Evolutionary conservation across 2,797 vertebrate species (phyloP), one percentile per base, ranked within the genome.

Genomic region (Nannoperca obscura): DNA sequence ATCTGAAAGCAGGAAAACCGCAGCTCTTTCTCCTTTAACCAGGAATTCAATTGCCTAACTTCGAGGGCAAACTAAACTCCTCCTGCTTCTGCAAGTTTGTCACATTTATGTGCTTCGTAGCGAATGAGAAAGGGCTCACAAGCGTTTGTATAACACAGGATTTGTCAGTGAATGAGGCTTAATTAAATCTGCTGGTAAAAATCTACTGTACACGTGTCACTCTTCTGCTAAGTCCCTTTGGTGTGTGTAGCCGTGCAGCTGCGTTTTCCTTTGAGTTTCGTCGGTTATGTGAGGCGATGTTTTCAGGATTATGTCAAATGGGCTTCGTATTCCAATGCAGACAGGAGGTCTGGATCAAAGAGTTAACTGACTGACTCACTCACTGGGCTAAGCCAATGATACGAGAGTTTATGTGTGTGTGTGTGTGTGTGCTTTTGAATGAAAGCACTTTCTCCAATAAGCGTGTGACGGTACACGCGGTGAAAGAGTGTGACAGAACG

Each of bases 141-240:
- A 52, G 59, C 71, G 62, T 92, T 91, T 87, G 83, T 86, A 74
- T 80, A 81, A 89, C 81, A 76, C 86, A 71, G 84, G 85, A 89
- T 91, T 86, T 86, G 76, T 59, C 46, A 46, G 55, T 82, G 86
- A 92, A 92, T 89, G 71, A 86, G 70, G 72, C 79, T 92, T 92
- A 91, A 93, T 93, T 93, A 92, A 91, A 92, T 93, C 88, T 88
- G 84, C 78, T 76, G 14, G 38, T 88, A 82, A 89, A 87, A 84
- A 81, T 81, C 62, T 42, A 88, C 77, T 77, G 86, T 88, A 86
- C 87, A 88, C 59, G 57, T 87, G 89, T 92, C 87, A 88, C 85
- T 91, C 82, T 84, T 69, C 70, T 44, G 71, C 66, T 85, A 83
- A 85, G 88, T 88, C 88, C 72, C 78, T 78, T 78, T 74, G 72